Conservation (phyloP, 2,113 vertebrate species). For the Takifugu bimaculatus region DNA sequence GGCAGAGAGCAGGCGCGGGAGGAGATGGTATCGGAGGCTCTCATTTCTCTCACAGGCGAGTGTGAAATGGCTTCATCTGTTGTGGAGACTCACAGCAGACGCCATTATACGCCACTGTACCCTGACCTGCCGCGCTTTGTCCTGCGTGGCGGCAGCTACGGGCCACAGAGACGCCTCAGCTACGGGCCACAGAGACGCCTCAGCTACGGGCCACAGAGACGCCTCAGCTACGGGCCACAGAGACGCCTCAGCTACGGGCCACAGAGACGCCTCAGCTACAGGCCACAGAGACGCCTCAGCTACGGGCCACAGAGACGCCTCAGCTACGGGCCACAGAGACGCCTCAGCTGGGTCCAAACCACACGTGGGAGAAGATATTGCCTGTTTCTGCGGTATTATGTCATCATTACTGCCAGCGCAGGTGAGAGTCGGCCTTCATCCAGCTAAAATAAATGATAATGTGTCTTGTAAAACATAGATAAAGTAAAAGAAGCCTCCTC, state of each 20-base stretch:
- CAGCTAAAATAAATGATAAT: too few species aligned
- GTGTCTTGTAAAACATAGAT: too few species aligned
- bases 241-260: slow-evolving; percentile 9
- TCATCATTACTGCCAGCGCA: too few species aligned
- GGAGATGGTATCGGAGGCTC: slow-evolving; percentile 63
- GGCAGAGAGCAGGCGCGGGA: slow-evolving; percentile 48
- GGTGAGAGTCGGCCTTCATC: too few species aligned
- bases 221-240: slow-evolving; percentile 7
- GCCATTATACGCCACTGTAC: slow-evolving; percentile 58
- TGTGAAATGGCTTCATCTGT: slow-evolving; percentile 75
- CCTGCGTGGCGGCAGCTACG: slow-evolving; percentile 32
- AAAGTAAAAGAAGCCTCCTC: too few species aligned
- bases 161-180: slow-evolving; percentile 38
- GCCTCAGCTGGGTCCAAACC: slow-evolving; percentile 22
- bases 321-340: slow-evolving; percentile 41
- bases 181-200: neutral
- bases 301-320: neutral
- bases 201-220: slow-evolving; percentile 5
- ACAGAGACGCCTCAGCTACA: slow-evolving; percentile 5
- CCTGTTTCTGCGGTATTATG: slow-evolving; percentile 4
- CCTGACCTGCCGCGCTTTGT: slow-evolving; percentile 42
- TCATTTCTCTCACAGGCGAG: slow-evolving; percentile 70
- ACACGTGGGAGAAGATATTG: slow-evolving; percentile 9
- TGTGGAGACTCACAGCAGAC: slow-evolving; percentile 61
- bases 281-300: slow-evolving; percentile 3